A percentile compares a stretch with the other conserved stretches of the same genome.
Evolutionary conservation across 2,113 vertebrate genomes (phyloP).

Genomic region (Puma concolor): DNA sequence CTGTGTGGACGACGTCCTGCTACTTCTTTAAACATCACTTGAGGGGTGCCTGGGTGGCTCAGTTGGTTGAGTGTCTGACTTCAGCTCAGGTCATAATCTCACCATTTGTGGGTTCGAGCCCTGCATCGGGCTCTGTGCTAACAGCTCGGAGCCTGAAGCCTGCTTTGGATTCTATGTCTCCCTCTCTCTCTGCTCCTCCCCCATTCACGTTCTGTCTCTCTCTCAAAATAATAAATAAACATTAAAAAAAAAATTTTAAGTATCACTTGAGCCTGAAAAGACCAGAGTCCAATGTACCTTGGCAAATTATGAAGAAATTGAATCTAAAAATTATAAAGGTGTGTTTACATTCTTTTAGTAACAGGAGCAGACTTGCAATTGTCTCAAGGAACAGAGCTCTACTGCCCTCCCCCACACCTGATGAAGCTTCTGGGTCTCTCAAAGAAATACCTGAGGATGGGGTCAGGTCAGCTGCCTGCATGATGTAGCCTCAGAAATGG

Average conservation of each 20-base stretch:
- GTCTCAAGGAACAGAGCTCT: background rate
- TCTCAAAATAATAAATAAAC: too few relatives aligned
- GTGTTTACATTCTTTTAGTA: background rate
- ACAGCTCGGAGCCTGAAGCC: too few relatives aligned
- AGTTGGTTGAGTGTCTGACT: too few relatives aligned
- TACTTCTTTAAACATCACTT: background rate
- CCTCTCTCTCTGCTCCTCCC: too few relatives aligned
- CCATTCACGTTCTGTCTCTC: too few relatives aligned
- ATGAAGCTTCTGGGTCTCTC: background rate
- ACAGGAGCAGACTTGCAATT: background rate
- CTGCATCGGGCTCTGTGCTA: too few relatives aligned
- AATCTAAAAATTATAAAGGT: background rate
- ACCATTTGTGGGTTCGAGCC: too few relatives aligned
- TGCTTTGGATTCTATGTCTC: too few relatives aligned
- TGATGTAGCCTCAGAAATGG: background rate
- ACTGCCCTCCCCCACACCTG: background rate
- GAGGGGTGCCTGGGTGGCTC: background rate
- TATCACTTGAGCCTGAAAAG: background rate
- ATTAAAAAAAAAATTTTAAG: background rate
- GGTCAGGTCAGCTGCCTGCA: background rate
- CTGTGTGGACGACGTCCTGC: rapidly evolving
- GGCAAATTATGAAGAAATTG: background rate
- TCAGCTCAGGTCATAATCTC: too few relatives aligned
- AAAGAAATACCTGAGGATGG: background rate
- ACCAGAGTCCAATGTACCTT: background rate